Base-by-base conservation (phyloP, 2,888 invertebrate genomes). In the Cryptus armator region DNA sequence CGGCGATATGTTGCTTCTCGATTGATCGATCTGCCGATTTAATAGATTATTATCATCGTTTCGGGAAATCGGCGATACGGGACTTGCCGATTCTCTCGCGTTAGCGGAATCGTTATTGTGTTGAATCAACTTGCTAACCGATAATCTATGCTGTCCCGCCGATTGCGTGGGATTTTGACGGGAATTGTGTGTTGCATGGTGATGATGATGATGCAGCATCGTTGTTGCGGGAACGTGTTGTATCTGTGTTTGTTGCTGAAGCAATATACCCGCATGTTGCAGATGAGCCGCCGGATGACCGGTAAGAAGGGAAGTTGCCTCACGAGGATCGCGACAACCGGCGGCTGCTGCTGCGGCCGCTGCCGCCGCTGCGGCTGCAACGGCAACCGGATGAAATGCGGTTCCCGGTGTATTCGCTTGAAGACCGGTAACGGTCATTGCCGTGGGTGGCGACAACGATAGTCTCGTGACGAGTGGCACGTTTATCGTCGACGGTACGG, bases 371-470 rank as follows among this genome's bases (percentile, higher is more conserved):
- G 81, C 84, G 0, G 84, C 84, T 5, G 77, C 84, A 10, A 85
- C 75, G 9, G 90, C 90, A 1, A 90, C 86, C 9, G 92, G 91
- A 79, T 92, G 92, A 74, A 88, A 87, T 3, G 91, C 89, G 7
- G 92, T 85, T 14, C 92, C 90, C n/a, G 88, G 86, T 62, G 90
- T 89, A 9, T 89, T 85, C 3, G 91, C 89, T 59, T 91, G 92
- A 24, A 92, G 86, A 0, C 90, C 90, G 53, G 91, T 86, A 32
- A 92, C 91, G 53, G 92, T 90, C 90, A 92, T 91, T 62, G 91
- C 91, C 83, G 92, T 90, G 81, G 95, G 94, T 7, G 95, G 94
- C 29, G 95, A 93, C 24, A 93, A 87, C 14, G 93, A 92, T 37
- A 93, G 88, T 83, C 93, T 90, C 16, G 91, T 91, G 7, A 92